Percentiles rank a stretch among this genome's conserved stretches.
phyloP scores from a whole-genome alignment of 2,888 invertebrate species.

The Caenorhabditis angaria region DNA sequence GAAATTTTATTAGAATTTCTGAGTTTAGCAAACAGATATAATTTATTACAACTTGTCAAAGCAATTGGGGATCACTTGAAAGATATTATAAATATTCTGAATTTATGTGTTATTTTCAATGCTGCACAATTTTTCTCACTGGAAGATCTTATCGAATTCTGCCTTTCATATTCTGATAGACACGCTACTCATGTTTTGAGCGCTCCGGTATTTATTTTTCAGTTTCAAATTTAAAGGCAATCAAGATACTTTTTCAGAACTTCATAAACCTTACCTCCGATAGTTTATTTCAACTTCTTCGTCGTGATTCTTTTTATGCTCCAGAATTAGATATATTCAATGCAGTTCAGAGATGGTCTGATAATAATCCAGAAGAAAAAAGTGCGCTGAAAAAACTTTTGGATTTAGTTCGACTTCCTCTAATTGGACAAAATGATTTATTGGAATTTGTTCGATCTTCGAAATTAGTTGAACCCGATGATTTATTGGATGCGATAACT shows the following conservation, averaged over 20 bases:
- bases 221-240: neutral
- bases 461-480: constrained; percentile 73
- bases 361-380: constrained; percentile 73
- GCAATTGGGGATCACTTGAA: constrained; percentile 82
- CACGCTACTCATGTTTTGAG: constrained; percentile 86
- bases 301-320: constrained; percentile 93
- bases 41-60: constrained; percentile 88
- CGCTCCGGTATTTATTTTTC: constrained; percentile 77
- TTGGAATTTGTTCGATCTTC: constrained; percentile 88
- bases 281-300: constrained; percentile 85
- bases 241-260: constrained; percentile 36
- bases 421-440: constrained; percentile 88
- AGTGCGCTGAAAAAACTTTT: constrained; percentile 47
- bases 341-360: constrained; percentile 87
- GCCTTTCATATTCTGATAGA: constrained; percentile 88
- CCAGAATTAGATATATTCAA: constrained; percentile 93
- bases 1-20: constrained; percentile 77
- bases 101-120: constrained; percentile 81
- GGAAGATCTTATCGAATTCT: constrained; percentile 79
- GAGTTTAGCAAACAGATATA: constrained; percentile 93
- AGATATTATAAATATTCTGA: neutral
- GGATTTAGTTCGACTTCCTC: constrained; percentile 80
- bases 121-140: constrained; percentile 83
- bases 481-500: constrained; percentile 81
- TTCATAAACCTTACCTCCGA: constrained; percentile 73